Base-by-base conservation (phyloP, 2,113 vertebrate genomes). In the Notechis scutatus region DNA sequence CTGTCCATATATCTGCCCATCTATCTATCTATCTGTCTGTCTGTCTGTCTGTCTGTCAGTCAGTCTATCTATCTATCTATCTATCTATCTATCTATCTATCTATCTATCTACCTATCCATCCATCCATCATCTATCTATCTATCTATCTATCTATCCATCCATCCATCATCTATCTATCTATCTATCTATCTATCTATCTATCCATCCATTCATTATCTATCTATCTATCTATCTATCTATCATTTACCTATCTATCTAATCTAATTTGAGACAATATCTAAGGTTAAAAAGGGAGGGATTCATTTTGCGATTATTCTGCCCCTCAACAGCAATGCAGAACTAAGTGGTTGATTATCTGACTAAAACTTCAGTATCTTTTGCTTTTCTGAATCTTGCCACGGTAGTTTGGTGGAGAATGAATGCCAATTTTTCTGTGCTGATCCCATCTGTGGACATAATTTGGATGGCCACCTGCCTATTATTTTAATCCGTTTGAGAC, bases 21-120 rank as follows among this genome's bases (percentile, higher is more conserved):
- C 7, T 3, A 23, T 8, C 56, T 0, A 7, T 10, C 24, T 1
- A 23, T 26, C 23, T 3, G 0, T 9, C 57, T 3, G 3, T 61
- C 59, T 26, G 1, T 61, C 9, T 0, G 0, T 59, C 7, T 24
- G 0, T 59, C 57, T 2, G 7, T 47, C 9, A 1, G 0, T 61
- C 24, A 1, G 0, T 24, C 59, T 3, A 1, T 61, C 59, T 11
- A 0, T 61, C 9, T 0, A 23, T 59, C 23, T 9, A 8, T 59
- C 57, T 6, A 20, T 56, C 55, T 20, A 5, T 20, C 15, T 20
- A 23, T 57, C 56, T 8, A 23, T 57, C 56, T 23, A 23, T 24
- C 21, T 7, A 57, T 23, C 5, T 1, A 57, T 23, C 4, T 2
- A 57, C 7, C 4, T 5, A 55, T 18, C 14, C 1, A 55, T 56